Evolutionary conservation across 1,140 invertebrate species (phyloP), one percentile per base, ranked within the genome.

Genomic region (Caenorhabditis tropicalis): DNA sequence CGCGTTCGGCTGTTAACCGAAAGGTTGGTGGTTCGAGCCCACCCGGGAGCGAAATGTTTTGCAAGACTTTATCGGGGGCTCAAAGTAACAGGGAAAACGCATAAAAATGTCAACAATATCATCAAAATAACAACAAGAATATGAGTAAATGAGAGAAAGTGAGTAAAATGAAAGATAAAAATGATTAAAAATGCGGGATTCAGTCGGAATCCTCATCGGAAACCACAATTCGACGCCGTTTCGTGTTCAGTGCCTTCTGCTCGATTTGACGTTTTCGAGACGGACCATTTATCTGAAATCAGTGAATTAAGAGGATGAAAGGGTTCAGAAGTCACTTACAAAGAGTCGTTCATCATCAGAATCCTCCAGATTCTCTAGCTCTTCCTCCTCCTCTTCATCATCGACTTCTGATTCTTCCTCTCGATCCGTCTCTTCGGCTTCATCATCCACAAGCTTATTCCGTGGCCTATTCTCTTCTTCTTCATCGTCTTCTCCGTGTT

Each of bases 21-120:
- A 89, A 89, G 87, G 89, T 89, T 90, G 89, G 90, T 89, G 88
- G 88, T 89, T 89, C 88, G 84, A 89, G 86, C 86, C 88, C 88
- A 89, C 88, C 88, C 88, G 88, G 88, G 88, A 89, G 88, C 88
- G 88, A 84, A 86, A 74, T 19, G 43, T 82, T 82, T 82, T n/a
- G n/a, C n/a, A n/a, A n/a, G n/a, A n/a, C n/a, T n/a, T 43, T 12
- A 43, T 43, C 39, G 39, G 39, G 39, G 39, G 39, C 12, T n/a
- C n/a, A n/a, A n/a, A n/a, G n/a, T n/a, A n/a, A n/a, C n/a, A n/a
- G n/a, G n/a, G n/a, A n/a, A n/a, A n/a, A n/a, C n/a, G n/a, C n/a
- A n/a, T n/a, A n/a, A n/a, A n/a, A n/a, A n/a, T n/a, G n/a, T n/a
- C n/a, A 43, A 43, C 39, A 43, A 43, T 43, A 43, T 43, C 39